Base-by-base conservation (phyloP, 1,140 invertebrate species). In the Drosophila rhopaloa region DNA sequence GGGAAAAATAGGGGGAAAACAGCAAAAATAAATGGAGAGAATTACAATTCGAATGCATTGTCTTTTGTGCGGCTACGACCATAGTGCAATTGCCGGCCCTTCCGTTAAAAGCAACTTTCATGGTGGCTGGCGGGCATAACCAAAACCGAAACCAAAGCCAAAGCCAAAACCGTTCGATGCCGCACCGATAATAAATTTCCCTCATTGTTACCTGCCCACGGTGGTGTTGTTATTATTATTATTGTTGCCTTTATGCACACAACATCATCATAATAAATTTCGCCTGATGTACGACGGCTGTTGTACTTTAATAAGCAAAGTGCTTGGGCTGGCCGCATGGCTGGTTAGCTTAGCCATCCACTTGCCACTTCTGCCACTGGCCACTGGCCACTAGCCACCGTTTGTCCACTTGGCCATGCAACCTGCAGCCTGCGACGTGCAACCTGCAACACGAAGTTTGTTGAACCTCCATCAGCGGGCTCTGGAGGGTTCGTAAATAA, bases 231-330 rank as follows among this genome's bases (percentile, higher is more conserved):
- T 73, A 72, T 40, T 67, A 54, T 57, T 79, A n/a, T 48, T 48
- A 9, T 29, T 47, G 75, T 54, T 71, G 68, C 51, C 66, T 55
- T 72, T 76, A 79, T 82, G 66, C 80, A 86, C 79, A 86, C 83
- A 86, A 88, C 79, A 88, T 83, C 83, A 88, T 88, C 76, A 88
- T 89, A 88, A 88, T 88, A 88, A 88, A 89, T 89, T 89, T 88
- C 73, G 76, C 80, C 73, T 88, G 83, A 85, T 86, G 82, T 85
- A 78, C 67, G 74, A 66, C 75, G 55, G 77, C 59, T 67, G 81
- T 73, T 86, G 82, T 88, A 88, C 83, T 86, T 86, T 86, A 86
- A 86, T 86, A 86, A 86, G 82, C 79, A 82, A 79, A 86, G 82
- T 86, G 83, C 82, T 86, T 86, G 82, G 82, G 82, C 79, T 86